Evolutionary conservation across 1,140 invertebrate genomes (phyloP).

Genomic region (Hyposmocoma kahamanoa): DNA sequence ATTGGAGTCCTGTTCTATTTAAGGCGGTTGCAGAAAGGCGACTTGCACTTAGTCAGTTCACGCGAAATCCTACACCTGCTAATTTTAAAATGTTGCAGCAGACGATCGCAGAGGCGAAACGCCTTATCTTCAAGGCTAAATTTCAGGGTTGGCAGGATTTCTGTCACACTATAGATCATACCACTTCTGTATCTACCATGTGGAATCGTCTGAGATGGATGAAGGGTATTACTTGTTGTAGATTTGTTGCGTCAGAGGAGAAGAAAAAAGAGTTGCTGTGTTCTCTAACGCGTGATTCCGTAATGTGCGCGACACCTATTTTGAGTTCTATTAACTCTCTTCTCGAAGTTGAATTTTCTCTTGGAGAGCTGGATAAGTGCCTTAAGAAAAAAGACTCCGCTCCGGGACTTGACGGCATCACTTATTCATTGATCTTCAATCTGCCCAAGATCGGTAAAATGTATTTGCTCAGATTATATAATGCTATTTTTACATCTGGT

Average conservation of each 20-base stretch:
- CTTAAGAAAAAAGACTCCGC: conserved; percentile 25
- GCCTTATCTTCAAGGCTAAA: not conserved
- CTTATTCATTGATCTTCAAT: conserved; percentile 28
- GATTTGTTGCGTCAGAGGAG: not conserved
- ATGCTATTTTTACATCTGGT: conserved; percentile 4
- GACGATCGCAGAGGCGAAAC: not conserved
- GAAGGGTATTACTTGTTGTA: not conserved
- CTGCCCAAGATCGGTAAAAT: conserved; percentile 12
- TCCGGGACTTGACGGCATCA: conserved; percentile 24
- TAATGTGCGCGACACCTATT: not conserved
- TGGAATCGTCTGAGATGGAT: conserved; percentile 7
- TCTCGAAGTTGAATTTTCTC: conserved; percentile 14
- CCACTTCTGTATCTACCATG: not conserved
- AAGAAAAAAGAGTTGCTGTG: not conserved
- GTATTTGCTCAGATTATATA: conserved; percentile 16
- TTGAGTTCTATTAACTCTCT: conserved; percentile 4
- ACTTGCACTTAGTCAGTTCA: not conserved
- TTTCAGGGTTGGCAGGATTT: not conserved
- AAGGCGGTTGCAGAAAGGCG: not conserved
- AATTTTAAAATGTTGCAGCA: not conserved
- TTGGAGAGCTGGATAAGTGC: conserved; percentile 19
- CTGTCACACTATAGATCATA: not conserved
- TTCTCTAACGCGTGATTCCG: not conserved
- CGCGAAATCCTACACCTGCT: conserved; percentile 6
- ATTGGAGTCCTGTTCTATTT: not conserved